Percentiles rank a stretch among this genome's conserved stretches.
Evolutionary conservation across 2,888 invertebrate species (phyloP).

Genomic region (Schizaphis graminum): DNA sequence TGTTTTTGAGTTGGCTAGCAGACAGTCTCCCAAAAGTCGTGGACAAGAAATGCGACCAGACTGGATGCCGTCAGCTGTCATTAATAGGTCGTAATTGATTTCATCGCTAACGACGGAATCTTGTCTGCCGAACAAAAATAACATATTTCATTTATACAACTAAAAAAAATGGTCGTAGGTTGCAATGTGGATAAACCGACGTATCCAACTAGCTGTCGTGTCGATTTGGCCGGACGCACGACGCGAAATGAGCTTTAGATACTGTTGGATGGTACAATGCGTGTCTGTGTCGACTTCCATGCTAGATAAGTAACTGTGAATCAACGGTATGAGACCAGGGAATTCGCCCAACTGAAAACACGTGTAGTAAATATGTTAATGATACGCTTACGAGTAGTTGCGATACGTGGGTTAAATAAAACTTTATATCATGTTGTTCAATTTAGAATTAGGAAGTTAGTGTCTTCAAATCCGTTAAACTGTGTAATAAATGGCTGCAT

Average conservation of each 20-base stretch:
- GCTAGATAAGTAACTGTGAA: conserved; percentile 92
- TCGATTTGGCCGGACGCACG: conserved; percentile 89
- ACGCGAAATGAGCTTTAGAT: conserved; percentile 90
- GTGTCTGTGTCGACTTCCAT: conserved; percentile 99
- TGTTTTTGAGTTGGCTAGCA: conserved; percentile 82
- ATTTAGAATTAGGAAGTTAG: not conserved
- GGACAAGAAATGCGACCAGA: conserved; percentile 81
- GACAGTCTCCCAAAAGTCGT: conserved; percentile 79
- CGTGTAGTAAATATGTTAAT: not conserved
- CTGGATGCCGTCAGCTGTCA: conserved; percentile 82
- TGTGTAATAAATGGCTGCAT: not conserved
- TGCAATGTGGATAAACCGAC: conserved; percentile 82
- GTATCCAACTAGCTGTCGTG: conserved; percentile 96
- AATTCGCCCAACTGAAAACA: conserved; percentile 82
- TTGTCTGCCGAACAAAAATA: conserved; percentile 74
- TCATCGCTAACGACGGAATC: conserved; percentile 91
- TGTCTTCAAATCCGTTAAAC: not conserved
- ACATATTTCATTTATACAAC: not conserved
- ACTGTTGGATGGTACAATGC: conserved; percentile 96
- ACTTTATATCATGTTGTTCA: not conserved
- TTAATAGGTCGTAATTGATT: conserved; percentile 92
- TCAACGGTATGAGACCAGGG: conserved; percentile 94
- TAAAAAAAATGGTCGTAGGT: not conserved
- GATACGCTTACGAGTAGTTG: not conserved
- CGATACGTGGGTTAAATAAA: not conserved